Percentiles rank a stretch among this genome's conserved stretches.
These are phyloP conservation scores for Hyla sarda DNA, from an alignment of 2,113 vertebrate species.

Conservation along the genomic window DNA sequence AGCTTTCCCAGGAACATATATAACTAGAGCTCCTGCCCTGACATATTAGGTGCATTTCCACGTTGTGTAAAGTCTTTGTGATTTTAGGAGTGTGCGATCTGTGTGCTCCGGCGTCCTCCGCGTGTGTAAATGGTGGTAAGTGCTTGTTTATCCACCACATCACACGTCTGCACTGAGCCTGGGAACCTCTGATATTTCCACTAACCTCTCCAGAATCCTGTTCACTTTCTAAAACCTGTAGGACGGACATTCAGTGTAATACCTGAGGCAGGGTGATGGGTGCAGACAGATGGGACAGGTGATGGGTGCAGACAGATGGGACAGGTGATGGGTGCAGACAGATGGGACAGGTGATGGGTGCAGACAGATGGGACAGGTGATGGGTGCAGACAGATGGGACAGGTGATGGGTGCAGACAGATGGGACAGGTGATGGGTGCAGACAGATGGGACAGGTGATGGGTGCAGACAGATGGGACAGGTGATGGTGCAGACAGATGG, in stretches of 20 bases:
- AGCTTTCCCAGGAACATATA: neutral
- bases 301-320: too few species aligned
- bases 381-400: too few species aligned
- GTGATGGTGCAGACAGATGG: too few species aligned
- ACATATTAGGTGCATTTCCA: too few species aligned
- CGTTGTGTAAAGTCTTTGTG: neutral
- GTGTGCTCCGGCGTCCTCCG: neutral
- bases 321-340: too few species aligned
- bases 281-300: neutral
- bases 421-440: too few species aligned
- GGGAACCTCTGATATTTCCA: neutral
- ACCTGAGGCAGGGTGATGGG: neutral
- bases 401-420: too few species aligned
- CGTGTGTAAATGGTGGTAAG: neutral
- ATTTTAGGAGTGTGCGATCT: neutral
- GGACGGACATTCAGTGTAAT: neutral
- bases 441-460: too few species aligned
- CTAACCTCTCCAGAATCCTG: neutral
- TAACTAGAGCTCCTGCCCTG: neutral
- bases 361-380: too few species aligned
- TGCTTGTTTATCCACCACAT: slow-evolving; percentile 6
- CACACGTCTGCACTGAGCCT: slow-evolving; percentile 20
- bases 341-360: too few species aligned
- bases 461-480: too few species aligned
- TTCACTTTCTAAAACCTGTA: neutral